Base-by-base conservation (phyloP, 1,140 invertebrate species). In the Zaprionus davidi region DNA sequence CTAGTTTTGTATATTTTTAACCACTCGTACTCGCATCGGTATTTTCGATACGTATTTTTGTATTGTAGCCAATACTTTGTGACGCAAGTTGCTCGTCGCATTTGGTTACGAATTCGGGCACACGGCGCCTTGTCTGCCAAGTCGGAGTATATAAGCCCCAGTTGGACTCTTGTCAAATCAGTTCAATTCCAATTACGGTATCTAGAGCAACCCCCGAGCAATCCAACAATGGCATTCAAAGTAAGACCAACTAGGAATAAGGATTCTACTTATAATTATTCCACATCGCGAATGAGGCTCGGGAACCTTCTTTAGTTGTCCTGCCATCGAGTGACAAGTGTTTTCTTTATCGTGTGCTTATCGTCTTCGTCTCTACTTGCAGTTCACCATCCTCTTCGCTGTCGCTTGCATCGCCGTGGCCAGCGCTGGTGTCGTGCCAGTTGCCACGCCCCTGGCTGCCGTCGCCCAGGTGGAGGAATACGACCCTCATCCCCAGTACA, bases 401-500 rank as follows among this genome's bases (percentile, higher is more conserved):
- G 41, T 11, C 41, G 91, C 88, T 62, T 91, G 87, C 82, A 72
- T 92, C 20, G 91, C 91, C 49, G 91, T 92, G 60, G 81, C 85
- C 72, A 90, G 79, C 68, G 91, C 91, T 65, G 91, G 91, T 44
- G 31, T 92, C 34, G 81, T 92, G 24, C 90, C 92, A 59, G 92
- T 91, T 6, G 92, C 92, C 12, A 88, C 92, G 1, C 93, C 93
- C 5, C 64, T 92, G 44, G 82, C 85, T 31, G 81, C 92, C 51
- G 91, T 93, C 5, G 93, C 93, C 28, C 92, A 93, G 44, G 92
- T 93, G 4, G 94, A 94, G 63, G 93, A 94, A 31, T 94, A 94
- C 85, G 94, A 94, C 38, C 94, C 94, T 9, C 95, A 95, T 79
- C 95, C 95, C 26, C 95, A 95, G 71, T 96, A 96, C 92, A 94